A percentile compares a stretch with the other conserved stretches of the same genome.
These are phyloP conservation scores for Pristionchus mayeri DNA, from an alignment of 2,888 invertebrate species.

Conservation along the genomic window DNA sequence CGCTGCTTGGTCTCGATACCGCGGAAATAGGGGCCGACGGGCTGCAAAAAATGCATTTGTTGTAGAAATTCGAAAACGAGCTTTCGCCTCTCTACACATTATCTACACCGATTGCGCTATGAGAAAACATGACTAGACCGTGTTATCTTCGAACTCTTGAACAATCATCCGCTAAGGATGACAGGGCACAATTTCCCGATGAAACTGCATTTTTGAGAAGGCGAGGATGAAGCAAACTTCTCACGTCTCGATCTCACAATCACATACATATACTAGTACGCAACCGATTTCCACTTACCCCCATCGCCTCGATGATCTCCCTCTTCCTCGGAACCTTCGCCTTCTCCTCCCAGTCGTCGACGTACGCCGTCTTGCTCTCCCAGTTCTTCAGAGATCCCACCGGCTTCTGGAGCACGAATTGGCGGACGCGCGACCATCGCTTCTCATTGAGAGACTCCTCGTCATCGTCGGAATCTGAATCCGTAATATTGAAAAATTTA, in stretches of 20 bases:
- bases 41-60: neutral
- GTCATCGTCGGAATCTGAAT: conserved; percentile 13
- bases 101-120: neutral
- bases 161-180: too few species aligned
- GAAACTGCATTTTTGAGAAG: too few species aligned
- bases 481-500: neutral
- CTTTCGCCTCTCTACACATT: too few species aligned
- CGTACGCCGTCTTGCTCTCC: neutral
- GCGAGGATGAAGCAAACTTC: too few species aligned
- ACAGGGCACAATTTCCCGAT: too few species aligned
- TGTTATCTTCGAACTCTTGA: too few species aligned
- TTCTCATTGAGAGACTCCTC: neutral
- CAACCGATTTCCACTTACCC: too few species aligned
- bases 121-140: neutral
- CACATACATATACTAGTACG: too few species aligned
- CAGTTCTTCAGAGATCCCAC: neutral
- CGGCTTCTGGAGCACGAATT: conserved; percentile 7
- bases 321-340: neutral
- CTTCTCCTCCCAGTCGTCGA: conserved; percentile 27
- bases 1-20: neutral
- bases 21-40: neutral
- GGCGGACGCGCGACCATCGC: neutral
- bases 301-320: neutral
- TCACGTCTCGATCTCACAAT: too few species aligned
- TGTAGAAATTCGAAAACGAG: too few species aligned